Evolutionary conservation across 2,888 invertebrate genomes (phyloP).

Genomic region (Steromphala cineraria): DNA sequence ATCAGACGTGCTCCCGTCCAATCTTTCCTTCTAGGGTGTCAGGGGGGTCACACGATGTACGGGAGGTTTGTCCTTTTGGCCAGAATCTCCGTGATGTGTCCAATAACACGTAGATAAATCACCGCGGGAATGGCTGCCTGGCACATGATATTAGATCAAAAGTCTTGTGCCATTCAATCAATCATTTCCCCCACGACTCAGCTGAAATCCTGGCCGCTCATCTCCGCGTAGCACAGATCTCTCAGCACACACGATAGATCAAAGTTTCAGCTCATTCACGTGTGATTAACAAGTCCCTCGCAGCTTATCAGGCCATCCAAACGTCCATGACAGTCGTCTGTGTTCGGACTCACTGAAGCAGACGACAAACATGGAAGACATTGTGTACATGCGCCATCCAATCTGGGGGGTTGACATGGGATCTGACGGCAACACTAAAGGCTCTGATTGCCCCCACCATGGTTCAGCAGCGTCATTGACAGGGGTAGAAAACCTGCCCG

Average conservation of each 20-base stretch:
- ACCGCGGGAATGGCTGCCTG: constrained; percentile 1
- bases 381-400: constrained; percentile 8
- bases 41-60: neutral
- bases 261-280: constrained; percentile 16
- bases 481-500: neutral
- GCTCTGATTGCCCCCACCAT: neutral
- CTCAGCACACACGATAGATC: constrained; percentile 16
- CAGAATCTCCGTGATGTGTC: constrained; percentile 3
- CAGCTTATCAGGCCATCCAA: constrained; percentile 15
- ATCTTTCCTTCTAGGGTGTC: neutral
- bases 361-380: constrained; percentile 15
- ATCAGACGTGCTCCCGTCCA: neutral
- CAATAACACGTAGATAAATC: constrained; percentile 14
- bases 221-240: neutral
- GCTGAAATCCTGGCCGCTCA: neutral
- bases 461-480: neutral
- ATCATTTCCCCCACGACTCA: constrained; percentile 6
- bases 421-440: constrained; percentile 9
- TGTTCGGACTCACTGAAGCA: constrained; percentile 17
- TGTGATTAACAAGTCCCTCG: constrained; percentile 17
- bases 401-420: constrained; percentile 18
- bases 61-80: neutral
- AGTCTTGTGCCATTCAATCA: constrained; percentile 14
- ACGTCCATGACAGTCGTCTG: constrained; percentile 11
- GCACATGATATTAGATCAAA: constrained; percentile 14